Evolutionary conservation across 2,888 invertebrate genomes (phyloP), one percentile per base, ranked within the genome.

Genomic region (Drosophila nigricruria): DNA sequence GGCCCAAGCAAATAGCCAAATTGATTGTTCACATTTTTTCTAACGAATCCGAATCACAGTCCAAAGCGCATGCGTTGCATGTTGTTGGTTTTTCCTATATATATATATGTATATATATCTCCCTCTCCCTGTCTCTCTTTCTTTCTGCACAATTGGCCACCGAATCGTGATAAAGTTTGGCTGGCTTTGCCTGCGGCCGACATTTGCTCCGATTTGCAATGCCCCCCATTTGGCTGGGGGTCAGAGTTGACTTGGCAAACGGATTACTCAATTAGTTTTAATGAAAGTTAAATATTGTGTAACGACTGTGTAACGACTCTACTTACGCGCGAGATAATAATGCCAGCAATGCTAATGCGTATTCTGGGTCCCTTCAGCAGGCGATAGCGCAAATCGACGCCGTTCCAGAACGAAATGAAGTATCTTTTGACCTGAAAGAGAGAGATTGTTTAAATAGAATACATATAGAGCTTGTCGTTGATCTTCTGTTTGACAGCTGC

Each of bases 351-450:
- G 83, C 97, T 97, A 92, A 98, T 97, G 89, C 98, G 95, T 93
- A 98, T 97, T 94, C 97, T 96, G 56, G 98, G 98, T 58, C 97
- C 97, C 92, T 97, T 97, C 59, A 98, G 94, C 83, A 97, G 94
- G 91, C 98, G 97, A 94, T 98, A 98, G 79, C 98, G 94, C 74
- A 98, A 94, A 93, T 98, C 98, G 20, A 98, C 98, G 52, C 98
- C 98, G 92, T 98, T 98, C 98, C 98, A 98, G 93, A 98, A 98
- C 43, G 97, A 97, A 45, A 98, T 97, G 92, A 98, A 98, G 92
- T 98, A 98, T 68, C 97, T 94, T 92, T 98, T 98, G 82, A 98
- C 97, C 94, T 98, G 95, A 81, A 67, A 69, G 18, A 16, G 18
- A 16, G 23, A 27, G 8, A 18, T 10, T 1, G 54, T 2, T 6